phyloP scores from a whole-genome alignment of 2,113 vertebrate species.

The Anguilla japonica region DNA sequence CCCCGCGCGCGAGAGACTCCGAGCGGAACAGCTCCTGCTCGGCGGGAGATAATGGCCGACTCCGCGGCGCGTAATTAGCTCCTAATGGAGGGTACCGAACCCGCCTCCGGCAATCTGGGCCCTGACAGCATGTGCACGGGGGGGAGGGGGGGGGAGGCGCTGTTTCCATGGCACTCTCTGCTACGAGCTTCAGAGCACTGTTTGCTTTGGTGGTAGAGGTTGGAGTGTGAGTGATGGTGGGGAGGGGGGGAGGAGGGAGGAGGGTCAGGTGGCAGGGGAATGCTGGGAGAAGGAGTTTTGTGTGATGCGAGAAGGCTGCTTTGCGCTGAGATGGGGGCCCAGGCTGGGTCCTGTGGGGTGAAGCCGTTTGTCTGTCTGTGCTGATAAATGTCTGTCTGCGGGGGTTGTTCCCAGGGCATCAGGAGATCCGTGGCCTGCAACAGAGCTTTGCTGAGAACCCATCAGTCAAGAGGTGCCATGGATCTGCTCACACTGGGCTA shows the following conservation, averaged over 20 bases:
- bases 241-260: too few relatives aligned
- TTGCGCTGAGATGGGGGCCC: background rate
- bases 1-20: background rate
- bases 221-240: background rate
- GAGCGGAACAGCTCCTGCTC: background rate
- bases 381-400: background rate
- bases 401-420: background rate
- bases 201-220: background rate
- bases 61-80: background rate
- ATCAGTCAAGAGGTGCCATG: too few relatives aligned
- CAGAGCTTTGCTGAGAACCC: too few relatives aligned
- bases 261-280: background rate
- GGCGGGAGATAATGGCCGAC: background rate
- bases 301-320: background rate
- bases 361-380: background rate
- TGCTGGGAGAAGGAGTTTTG: background rate
- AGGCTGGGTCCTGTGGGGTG: background rate
- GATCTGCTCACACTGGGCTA: background rate
- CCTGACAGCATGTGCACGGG: background rate
- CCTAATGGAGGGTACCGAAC: background rate
- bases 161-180: background rate
- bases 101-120: background rate
- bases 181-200: background rate
- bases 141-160: too few relatives aligned
- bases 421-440: background rate